Evolutionary conservation across 2,797 vertebrate species (phyloP).

Genomic region (Centroberyx gerrardi): DNA sequence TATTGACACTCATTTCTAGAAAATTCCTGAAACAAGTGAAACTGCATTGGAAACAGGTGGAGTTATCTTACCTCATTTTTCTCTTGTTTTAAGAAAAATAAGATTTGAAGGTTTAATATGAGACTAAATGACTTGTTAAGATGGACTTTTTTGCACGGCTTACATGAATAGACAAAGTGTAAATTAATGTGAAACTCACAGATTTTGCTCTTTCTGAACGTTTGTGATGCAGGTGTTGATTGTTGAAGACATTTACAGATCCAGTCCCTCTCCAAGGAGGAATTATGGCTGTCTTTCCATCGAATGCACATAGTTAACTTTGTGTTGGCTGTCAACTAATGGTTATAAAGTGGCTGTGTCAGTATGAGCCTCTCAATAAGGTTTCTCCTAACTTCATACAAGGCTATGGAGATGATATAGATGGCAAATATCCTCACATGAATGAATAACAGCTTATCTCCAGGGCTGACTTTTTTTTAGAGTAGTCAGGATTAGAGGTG

Average conservation of each 20-base stretch:
- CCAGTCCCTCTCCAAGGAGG: no score
- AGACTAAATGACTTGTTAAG: no score
- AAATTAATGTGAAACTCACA: no score
- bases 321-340: background rate
- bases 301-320: conserved; percentile 9
- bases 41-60: no score
- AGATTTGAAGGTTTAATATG: no score
- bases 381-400: background rate
- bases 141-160: background rate
- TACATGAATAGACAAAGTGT: background rate
- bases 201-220: no score
- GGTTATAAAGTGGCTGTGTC: background rate
- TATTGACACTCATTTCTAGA: no score
- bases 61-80: no score
- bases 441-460: conserved; percentile 8
- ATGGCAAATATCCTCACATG: background rate
- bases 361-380: background rate
- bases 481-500: conserved; percentile 8
- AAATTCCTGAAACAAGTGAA: no score
- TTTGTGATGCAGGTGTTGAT: no score
- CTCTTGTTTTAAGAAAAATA: no score
- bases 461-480: background rate
- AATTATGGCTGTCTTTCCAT: background rate
- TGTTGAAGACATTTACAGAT: no score
- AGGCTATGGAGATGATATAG: background rate